A percentile compares a stretch with the other conserved stretches of the same genome.
Evolutionary conservation across 2,113 vertebrate genomes (phyloP).

Genomic region (Myotis brandtii): DNA sequence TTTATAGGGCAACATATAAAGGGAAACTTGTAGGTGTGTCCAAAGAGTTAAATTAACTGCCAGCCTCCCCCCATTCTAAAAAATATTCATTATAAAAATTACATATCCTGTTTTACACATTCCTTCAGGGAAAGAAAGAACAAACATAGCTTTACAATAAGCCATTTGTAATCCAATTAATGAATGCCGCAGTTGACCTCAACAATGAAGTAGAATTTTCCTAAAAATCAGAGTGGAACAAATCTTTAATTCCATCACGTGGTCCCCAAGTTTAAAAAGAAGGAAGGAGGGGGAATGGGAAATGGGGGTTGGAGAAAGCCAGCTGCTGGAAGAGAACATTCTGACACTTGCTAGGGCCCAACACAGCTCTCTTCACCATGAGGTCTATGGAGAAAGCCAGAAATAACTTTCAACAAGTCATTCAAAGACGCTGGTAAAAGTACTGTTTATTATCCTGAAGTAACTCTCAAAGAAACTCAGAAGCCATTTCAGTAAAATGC

Average conservation of each 20-base stretch:
- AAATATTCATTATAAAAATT: slow-evolving; percentile 44
- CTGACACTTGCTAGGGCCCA: background rate
- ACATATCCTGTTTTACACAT: slow-evolving; percentile 5
- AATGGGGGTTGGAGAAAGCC: background rate
- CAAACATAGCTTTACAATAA: background rate
- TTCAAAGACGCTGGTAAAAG: background rate
- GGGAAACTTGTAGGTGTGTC: background rate
- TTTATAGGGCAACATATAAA: slow-evolving; percentile 20
- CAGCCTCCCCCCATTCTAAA: background rate
- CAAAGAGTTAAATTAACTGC: slow-evolving; percentile 3
- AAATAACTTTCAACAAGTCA: background rate
- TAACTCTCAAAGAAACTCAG: slow-evolving; percentile 9
- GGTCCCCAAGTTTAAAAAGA: background rate
- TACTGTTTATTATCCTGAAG: background rate
- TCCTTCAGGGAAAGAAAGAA: slow-evolving; percentile 21
- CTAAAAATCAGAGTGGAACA: slow-evolving; percentile 2
- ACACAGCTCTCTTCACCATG: background rate
- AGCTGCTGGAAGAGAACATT: background rate
- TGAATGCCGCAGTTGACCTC: slow-evolving; percentile 22
- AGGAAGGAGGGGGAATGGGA: background rate
- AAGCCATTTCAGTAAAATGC: slow-evolving; percentile 9
- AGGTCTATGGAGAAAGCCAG: background rate
- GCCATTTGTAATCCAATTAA: slow-evolving; percentile 33
- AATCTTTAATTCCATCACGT: background rate
- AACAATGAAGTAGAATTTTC: slow-evolving; percentile 26